Evolutionary conservation across 2,113 vertebrate species (phyloP).

Genomic region (Pygoscelis antarcticus): DNA sequence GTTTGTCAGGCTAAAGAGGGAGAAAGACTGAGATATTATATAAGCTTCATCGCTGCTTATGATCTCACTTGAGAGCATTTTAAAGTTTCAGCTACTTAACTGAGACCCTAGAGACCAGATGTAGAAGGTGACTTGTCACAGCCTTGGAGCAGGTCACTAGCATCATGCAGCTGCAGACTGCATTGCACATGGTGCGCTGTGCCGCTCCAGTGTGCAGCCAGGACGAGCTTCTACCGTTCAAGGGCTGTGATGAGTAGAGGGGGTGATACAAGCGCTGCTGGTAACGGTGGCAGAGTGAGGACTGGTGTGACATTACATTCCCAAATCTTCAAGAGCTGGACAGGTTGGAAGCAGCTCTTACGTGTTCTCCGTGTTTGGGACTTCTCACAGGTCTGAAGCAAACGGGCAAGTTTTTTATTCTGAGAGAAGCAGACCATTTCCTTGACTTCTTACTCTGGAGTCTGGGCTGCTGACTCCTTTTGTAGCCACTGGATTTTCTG

Average conservation of each 20-base stretch:
- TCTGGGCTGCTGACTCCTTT: background rate
- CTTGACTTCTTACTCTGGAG: background rate
- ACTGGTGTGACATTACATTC: background rate
- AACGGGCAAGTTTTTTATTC: background rate
- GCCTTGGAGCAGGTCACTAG: background rate
- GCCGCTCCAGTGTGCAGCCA: background rate
- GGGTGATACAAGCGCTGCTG: background rate
- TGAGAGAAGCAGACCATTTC: background rate
- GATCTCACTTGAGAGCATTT: background rate
- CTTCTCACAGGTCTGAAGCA: background rate
- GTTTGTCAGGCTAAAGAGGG: background rate
- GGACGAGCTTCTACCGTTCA: background rate
- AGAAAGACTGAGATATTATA: background rate
- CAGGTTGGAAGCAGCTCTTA: background rate
- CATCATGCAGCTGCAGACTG: background rate
- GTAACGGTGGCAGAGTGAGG: background rate
- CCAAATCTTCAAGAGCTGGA: background rate
- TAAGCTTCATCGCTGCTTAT: background rate
- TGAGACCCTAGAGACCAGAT: background rate
- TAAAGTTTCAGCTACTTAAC: background rate
- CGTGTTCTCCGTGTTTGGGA: background rate
- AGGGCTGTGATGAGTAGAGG: background rate
- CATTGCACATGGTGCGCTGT: background rate
- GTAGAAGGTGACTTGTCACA: background rate
- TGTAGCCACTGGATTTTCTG: background rate